phyloP scores from a whole-genome alignment of 2,113 vertebrate species.

The Eira barbara region DNA sequence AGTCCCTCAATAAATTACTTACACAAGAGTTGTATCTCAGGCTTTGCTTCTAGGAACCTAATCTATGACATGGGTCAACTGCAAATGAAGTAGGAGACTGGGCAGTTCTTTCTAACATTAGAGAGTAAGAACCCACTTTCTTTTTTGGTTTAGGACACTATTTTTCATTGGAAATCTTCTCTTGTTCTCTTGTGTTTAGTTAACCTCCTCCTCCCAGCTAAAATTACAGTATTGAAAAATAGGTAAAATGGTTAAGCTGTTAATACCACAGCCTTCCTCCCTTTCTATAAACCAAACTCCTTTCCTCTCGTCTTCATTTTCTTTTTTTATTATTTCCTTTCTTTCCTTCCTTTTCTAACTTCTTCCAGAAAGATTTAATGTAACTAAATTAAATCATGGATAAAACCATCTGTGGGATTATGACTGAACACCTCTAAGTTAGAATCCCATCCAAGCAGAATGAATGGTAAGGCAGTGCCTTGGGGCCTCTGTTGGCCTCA shows the following conservation, averaged over 20 bases:
- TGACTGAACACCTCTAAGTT: not conserved
- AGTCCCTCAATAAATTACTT: not conserved
- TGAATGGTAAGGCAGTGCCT: not conserved
- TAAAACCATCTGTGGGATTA: not conserved
- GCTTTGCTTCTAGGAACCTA: not conserved
- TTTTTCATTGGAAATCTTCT: not conserved
- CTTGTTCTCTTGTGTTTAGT: not conserved
- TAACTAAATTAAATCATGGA: conserved; percentile 9
- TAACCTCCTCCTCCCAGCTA: not conserved
- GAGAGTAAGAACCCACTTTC: not conserved
- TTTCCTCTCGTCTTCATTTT: not conserved
- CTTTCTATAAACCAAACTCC: not conserved
- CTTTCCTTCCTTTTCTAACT: not conserved
- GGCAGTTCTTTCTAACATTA: not conserved
- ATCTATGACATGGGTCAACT: not conserved
- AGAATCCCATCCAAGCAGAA: not conserved
- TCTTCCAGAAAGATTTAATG: not conserved
- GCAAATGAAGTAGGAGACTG: not conserved
- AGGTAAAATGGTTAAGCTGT: not conserved
- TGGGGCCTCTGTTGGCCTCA: not conserved
- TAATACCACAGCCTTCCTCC: not conserved
- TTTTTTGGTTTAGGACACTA: not conserved
- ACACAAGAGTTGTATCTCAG: not conserved
- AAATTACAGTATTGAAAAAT: conserved; percentile 8
- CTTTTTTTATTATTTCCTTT: not conserved